phyloP scores from a whole-genome alignment of 2,113 vertebrate genomes.

The Brachypodius melanocephalos region DNA sequence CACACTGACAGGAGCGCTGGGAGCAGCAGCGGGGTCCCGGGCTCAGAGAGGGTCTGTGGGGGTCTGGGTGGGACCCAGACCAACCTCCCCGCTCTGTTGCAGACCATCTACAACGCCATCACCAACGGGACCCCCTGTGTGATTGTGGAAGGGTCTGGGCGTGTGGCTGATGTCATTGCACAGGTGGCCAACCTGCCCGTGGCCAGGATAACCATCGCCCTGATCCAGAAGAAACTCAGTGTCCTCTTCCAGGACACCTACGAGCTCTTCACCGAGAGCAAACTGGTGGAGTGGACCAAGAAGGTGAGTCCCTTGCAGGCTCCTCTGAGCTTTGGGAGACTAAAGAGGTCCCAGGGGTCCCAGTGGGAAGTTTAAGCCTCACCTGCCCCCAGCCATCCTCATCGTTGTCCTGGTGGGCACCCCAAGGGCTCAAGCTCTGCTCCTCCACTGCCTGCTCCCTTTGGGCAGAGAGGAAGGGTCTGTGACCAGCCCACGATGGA shows the following conservation, averaged over 20 bases:
- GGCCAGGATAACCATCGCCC: constrained; percentile 75
- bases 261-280: constrained; percentile 75
- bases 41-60: neutral
- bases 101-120: constrained; percentile 93
- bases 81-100: neutral
- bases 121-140: constrained; percentile 87
- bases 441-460: neutral
- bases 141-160: constrained; percentile 90
- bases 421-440: neutral
- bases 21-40: neutral
- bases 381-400: neutral
- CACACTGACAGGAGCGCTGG: rapidly evolving
- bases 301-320: constrained; percentile 75
- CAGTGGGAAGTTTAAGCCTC: rapidly evolving
- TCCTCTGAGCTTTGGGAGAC: neutral
- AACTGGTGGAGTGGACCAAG: constrained; percentile 89
- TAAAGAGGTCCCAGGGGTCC: neutral
- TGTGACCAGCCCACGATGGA: neutral
- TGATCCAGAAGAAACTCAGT: constrained; percentile 81
- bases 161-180: constrained; percentile 90
- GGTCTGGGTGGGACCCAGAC: neutral
- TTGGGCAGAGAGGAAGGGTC: neutral
- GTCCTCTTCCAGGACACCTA: constrained; percentile 79
- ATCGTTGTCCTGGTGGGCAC: neutral
- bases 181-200: constrained; percentile 80